Conservation (phyloP, 1,140 invertebrate genomes). For the Bombyx mori region ASM3026992v2 NC_085123.1:1471501-1472000, state of each 20-base stretch:
- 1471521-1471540: not conserved
- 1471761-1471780: not conserved
- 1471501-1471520: no score
- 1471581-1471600: conserved; percentile 1
- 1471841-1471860: conserved; percentile 5
- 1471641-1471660: no score
- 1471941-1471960: conserved; percentile 3
- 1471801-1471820: conserved; percentile 5
- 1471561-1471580: conserved; percentile 1
- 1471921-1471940: not conserved
- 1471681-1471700: conserved; percentile 2
- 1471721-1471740: conserved; percentile 6
- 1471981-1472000: not conserved
- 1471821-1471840: conserved; percentile 3
- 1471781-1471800: conserved; percentile 1
- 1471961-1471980: not conserved
- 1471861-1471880: conserved; percentile 8
- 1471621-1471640: no score
- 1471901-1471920: conserved; percentile 4
- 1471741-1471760: conserved; percentile 5
- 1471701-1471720: conserved; percentile 8
- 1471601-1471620: not conserved
- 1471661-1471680: no score
- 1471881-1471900: conserved; percentile 5
- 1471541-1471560: not conserved